phyloP scores from a whole-genome alignment of 2,113 vertebrate genomes.

The Pangasianodon hypophthalmus region DNA sequence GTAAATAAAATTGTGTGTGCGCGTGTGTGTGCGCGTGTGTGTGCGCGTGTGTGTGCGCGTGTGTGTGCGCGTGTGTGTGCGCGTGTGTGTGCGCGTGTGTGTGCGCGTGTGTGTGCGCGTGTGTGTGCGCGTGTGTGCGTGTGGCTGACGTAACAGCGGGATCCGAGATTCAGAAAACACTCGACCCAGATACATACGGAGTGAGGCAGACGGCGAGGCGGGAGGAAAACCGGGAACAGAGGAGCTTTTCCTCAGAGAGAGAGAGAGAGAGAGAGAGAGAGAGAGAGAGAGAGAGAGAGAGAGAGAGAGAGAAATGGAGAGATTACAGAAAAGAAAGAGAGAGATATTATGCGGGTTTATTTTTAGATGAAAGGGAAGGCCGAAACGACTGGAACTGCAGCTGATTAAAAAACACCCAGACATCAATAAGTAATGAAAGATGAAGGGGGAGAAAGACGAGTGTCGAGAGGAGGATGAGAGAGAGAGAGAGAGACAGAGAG shows the following conservation, averaged over 20 bases:
- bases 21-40: neutral
- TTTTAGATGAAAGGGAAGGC: conserved; percentile 56
- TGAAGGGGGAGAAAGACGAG: conserved; percentile 53
- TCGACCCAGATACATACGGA: conserved; percentile 40
- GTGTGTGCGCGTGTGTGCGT: neutral
- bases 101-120: neutral
- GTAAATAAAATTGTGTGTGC: neutral
- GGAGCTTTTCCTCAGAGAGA: conserved; percentile 45
- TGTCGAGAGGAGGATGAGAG: conserved; percentile 35
- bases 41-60: neutral
- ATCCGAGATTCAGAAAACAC: conserved; percentile 29
- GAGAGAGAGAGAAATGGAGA: neutral
- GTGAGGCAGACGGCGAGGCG: conserved; percentile 8
- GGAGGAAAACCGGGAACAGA: conserved; percentile 2
- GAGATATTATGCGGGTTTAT: conserved; percentile 45
- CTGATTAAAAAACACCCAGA: conserved; percentile 57
- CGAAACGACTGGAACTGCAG: conserved; percentile 17
- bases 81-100: neutral
- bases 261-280: neutral
- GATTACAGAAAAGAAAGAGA: neutral
- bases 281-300: neutral
- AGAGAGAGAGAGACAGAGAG: conserved; percentile 20
- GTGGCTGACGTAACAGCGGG: neutral
- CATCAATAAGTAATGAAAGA: conserved; percentile 60
- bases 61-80: too few relatives aligned